phyloP scores from a whole-genome alignment of 2,888 invertebrate genomes.

The Marronus borbonicus region DNA sequence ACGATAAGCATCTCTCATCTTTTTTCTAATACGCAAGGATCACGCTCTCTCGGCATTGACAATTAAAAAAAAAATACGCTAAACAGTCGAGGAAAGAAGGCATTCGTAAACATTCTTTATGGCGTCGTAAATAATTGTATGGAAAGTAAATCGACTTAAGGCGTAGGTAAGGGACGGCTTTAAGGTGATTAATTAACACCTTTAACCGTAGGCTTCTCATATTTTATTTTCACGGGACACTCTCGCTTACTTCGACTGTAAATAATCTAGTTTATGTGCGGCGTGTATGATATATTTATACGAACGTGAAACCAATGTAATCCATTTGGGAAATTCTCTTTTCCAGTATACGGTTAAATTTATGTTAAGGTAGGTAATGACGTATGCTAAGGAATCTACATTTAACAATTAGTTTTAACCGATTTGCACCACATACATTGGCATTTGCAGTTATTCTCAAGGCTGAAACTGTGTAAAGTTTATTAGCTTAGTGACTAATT shows the following conservation, averaged over 20 bases:
- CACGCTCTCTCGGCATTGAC: constrained; percentile 8
- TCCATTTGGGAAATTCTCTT: not conserved
- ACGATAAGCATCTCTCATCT: constrained; percentile 5
- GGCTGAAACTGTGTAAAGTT: no score
- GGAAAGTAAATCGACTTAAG: constrained; percentile 43
- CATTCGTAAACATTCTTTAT: constrained; percentile 44
- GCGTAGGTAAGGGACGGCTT: constrained; percentile 42
- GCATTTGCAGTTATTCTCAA: no score
- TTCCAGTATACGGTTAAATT: not conserved
- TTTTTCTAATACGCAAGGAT: constrained; percentile 22
- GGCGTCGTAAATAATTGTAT: constrained; percentile 37
- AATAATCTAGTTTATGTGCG: constrained; percentile 32
- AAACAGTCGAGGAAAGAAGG: constrained; percentile 10
- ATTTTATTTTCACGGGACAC: constrained; percentile 20
- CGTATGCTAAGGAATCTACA: not conserved
- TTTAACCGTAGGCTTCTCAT: constrained; percentile 26
- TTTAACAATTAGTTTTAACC: no score
- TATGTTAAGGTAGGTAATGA: not conserved
- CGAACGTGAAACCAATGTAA: constrained; percentile 1
- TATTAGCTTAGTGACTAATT: no score
- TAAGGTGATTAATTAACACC: constrained; percentile 43
- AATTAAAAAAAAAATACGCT: constrained; percentile 5
- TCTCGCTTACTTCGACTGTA: constrained; percentile 18
- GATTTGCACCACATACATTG: no score
- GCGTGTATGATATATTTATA: not conserved